Percentiles rank a stretch among this genome's conserved stretches.
phyloP scores from a whole-genome alignment of 2,797 vertebrate species.

The Sebastes diaconus region DNA sequence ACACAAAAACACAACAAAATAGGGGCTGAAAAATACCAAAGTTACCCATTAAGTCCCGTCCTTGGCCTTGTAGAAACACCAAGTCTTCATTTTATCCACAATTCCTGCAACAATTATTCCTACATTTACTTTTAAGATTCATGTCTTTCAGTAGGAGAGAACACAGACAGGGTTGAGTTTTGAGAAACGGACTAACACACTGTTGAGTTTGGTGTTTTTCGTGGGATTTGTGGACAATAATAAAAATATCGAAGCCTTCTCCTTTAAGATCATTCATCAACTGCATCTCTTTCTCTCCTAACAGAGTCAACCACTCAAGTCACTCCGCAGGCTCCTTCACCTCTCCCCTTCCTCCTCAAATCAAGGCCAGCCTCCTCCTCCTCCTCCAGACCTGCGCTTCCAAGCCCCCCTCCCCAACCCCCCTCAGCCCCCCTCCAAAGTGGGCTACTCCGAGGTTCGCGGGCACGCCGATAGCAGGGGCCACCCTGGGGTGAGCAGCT shows the following conservation, averaged over 20 bases:
- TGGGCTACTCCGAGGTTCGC: conserved; percentile 86
- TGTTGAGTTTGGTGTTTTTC: neutral
- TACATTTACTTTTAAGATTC: neutral
- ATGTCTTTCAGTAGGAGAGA: neutral
- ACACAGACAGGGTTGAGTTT: neutral
- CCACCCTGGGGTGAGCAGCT: conserved; percentile 71
- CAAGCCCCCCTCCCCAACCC: conserved; percentile 90
- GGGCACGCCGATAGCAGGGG: conserved; percentile 72
- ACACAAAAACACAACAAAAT: no score
- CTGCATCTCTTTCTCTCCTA: neutral
- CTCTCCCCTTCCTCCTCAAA: conserved; percentile 86
- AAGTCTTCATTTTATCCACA: neutral
- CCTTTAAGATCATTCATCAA: neutral
- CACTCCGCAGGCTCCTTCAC: conserved; percentile 94
- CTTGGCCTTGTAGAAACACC: neutral
- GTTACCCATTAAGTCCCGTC: no score
- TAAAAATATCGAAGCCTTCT: neutral
- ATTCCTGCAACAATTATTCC: neutral
- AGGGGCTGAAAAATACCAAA: no score
- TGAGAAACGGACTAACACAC: neutral
- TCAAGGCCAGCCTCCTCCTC: conserved; percentile 81
- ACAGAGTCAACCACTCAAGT: conserved; percentile 97
- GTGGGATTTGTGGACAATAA: neutral
- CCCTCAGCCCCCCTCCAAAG: conserved; percentile 90
- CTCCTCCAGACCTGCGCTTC: conserved; percentile 93